These are phyloP conservation scores for Acridotheres tristis DNA, from an alignment of 2,797 vertebrate genomes.

Conservation along the genomic window DNA sequence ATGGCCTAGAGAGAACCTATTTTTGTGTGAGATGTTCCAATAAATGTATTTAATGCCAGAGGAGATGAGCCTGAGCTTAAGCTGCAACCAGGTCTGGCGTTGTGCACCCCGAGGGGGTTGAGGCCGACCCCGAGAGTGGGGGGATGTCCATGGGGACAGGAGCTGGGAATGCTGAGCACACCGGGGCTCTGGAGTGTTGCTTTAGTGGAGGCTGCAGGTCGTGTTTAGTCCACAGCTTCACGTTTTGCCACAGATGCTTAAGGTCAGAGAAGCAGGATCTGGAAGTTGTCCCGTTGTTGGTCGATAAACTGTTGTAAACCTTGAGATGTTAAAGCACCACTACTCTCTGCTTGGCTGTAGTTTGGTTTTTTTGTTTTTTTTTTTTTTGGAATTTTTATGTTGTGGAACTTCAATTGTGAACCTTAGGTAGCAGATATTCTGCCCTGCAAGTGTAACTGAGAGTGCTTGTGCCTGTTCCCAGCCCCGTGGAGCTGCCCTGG, in stretches of 20 bases:
- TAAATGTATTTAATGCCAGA: constrained; percentile 76
- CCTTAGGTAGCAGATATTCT: constrained; percentile 8
- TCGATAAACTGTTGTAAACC: background rate
- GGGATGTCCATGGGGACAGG: accelerated
- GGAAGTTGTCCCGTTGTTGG: background rate
- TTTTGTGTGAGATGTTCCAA: constrained; percentile 80
- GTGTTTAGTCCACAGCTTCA: background rate
- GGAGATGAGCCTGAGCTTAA: background rate
- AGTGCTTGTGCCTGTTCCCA: accelerated
- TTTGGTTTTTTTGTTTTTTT: background rate
- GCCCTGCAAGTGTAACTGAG: background rate
- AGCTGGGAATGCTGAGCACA: background rate
- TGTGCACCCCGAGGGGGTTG: background rate
- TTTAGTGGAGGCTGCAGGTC: background rate
- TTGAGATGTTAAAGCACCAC: background rate
- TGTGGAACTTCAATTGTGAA: background rate
- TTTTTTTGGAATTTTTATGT: background rate
- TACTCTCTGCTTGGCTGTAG: background rate
- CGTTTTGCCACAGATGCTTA: background rate
- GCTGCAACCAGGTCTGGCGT: background rate
- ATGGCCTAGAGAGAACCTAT: constrained; percentile 82
- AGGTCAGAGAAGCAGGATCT: background rate
- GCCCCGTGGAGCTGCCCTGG: background rate
- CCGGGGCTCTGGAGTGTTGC: accelerated
- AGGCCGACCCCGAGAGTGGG: background rate